Percentiles rank a stretch among this genome's conserved stretches.
Conservation (phyloP, 2,888 invertebrate genomes). For the Heliothis peltigera region DNA sequence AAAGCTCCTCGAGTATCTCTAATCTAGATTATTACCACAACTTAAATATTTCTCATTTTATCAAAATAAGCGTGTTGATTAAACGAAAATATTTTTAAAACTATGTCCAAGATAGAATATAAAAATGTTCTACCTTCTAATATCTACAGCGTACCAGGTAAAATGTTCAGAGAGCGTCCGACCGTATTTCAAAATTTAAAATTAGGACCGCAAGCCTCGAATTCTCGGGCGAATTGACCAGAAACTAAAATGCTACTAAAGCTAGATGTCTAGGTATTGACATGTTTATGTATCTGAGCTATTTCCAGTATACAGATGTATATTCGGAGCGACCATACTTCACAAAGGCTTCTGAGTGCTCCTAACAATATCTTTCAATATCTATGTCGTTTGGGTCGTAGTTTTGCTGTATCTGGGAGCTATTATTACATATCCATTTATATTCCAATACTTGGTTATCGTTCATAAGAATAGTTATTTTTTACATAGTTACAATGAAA, state of each 20-base stretch:
- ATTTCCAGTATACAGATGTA: conserved; percentile 45
- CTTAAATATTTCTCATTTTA: no score
- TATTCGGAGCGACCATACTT: conserved; percentile 25
- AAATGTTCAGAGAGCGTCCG: background rate
- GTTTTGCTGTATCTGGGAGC: conserved; percentile 11
- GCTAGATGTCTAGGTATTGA: conserved; percentile 34
- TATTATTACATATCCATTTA: background rate
- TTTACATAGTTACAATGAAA: no score
- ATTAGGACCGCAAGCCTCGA: conserved; percentile 18
- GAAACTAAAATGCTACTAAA: conserved; percentile 38
- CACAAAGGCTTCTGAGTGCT: conserved; percentile 39
- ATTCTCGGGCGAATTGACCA: conserved; percentile 37
- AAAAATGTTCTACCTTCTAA: background rate
- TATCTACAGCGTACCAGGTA: background rate
- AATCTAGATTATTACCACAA: no score
- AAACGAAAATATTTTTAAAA: no score
- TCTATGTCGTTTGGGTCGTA: conserved; percentile 13
- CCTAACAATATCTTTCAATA: conserved; percentile 51
- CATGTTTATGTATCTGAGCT: conserved; percentile 43
- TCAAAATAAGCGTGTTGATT: no score
- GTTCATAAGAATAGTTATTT: no score
- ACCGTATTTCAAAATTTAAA: conserved; percentile 28
- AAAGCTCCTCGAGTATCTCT: no score
- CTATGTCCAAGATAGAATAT: background rate
- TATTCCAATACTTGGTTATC: conserved; percentile 6